These are phyloP conservation scores for Martes martes DNA, from an alignment of 2,113 vertebrate species.

Conservation along the genomic window DNA sequence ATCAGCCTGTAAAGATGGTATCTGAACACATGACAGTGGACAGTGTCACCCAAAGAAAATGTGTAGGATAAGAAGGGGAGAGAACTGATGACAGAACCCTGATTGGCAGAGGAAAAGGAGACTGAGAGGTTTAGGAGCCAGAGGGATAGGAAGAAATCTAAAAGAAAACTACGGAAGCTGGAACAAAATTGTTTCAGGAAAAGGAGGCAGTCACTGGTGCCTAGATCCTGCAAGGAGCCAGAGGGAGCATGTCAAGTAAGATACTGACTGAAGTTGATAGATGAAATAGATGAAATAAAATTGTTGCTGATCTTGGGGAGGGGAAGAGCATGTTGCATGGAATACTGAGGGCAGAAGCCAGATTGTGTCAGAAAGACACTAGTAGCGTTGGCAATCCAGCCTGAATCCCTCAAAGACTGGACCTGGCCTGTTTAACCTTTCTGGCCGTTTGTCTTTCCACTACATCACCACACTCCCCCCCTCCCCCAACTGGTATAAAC, in stretches of 20 bases:
- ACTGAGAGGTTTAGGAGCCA: background rate
- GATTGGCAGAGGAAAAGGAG: background rate
- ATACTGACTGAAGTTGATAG: background rate
- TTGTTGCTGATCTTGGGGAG: background rate
- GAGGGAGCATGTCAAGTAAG: background rate
- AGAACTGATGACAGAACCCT: background rate
- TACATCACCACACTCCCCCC: background rate
- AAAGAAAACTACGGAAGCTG: background rate
- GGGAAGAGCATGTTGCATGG: background rate
- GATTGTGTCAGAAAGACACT: background rate
- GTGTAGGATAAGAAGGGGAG: background rate
- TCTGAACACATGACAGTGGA: background rate
- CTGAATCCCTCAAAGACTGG: background rate
- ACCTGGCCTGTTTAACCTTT: background rate
- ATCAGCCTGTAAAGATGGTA: background rate
- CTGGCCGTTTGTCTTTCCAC: background rate
- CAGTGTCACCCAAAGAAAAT: background rate
- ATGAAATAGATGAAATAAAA: background rate
- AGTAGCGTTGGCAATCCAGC: background rate
- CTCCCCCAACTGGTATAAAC: fast-evolving
- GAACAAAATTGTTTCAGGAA: background rate
- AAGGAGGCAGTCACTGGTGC: background rate
- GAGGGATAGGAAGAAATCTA: background rate
- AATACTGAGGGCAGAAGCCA: background rate
- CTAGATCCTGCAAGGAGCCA: background rate